Conservation (phyloP, 2,888 invertebrate species). For the Epiblema foenella region DNA sequence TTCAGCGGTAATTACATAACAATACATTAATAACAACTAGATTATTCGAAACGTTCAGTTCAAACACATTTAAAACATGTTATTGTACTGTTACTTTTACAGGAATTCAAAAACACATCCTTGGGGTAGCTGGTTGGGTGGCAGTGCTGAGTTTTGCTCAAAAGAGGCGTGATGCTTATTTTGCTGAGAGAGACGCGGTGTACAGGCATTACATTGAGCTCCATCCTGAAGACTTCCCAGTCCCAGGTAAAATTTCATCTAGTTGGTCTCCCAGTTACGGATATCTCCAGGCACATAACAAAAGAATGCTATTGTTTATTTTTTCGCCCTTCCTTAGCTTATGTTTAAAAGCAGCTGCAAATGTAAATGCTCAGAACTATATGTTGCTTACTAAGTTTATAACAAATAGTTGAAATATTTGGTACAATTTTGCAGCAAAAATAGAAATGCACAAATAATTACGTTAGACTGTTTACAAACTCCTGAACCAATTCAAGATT, state of each 20-base stretch:
- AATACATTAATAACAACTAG: conserved; percentile 61
- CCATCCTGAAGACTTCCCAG: conserved; percentile 90
- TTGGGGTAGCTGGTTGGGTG: conserved; percentile 59
- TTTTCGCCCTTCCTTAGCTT: too few species aligned
- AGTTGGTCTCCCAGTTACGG: too few species aligned
- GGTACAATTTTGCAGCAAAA: too few species aligned
- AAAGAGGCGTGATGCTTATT: conserved; percentile 79
- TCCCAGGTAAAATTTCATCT: conserved; percentile 76
- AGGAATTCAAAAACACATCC: conserved; percentile 77
- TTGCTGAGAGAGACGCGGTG: conserved; percentile 90
- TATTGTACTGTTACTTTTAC: conserved; percentile 47
- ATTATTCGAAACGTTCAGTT: neutral
- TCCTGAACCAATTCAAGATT: neutral
- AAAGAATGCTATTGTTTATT: too few species aligned
- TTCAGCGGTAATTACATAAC: conserved; percentile 86
- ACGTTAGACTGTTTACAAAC: too few species aligned
- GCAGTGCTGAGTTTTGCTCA: conserved; percentile 70
- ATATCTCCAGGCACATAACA: too few species aligned
- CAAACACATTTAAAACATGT: neutral
- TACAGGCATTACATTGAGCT: conserved; percentile 88
- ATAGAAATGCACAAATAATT: too few species aligned
- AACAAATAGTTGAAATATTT: too few species aligned
- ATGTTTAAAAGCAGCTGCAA: too few species aligned
- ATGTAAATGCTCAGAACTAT: too few species aligned
- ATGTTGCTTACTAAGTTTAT: too few species aligned